Evolutionary conservation across 2,113 vertebrate genomes (phyloP).

Genomic region (Neotragus pygmaeus): DNA sequence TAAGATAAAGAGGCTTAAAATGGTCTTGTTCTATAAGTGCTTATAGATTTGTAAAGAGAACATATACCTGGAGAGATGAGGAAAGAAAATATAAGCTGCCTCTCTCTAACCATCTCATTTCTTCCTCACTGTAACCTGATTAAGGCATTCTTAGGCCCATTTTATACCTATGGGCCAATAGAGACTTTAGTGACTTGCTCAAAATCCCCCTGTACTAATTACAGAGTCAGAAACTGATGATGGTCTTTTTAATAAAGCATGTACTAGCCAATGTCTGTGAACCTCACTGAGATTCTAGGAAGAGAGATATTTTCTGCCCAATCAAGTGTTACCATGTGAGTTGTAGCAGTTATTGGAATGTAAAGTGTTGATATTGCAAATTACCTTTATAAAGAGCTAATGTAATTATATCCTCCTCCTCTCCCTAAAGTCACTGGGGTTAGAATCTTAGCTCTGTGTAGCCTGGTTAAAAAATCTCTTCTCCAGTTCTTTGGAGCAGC

Average conservation of each 20-base stretch:
- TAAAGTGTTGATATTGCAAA: slow-evolving; percentile 27
- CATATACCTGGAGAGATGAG: background rate
- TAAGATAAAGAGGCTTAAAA: background rate
- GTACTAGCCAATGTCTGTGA: background rate
- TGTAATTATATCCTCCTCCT: slow-evolving; percentile 14
- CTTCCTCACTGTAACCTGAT: background rate
- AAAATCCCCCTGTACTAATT: background rate
- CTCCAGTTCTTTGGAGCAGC: slow-evolving; percentile 47
- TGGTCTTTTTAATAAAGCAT: background rate
- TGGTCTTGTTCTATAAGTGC: background rate
- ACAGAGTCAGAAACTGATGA: background rate
- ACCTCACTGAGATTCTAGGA: background rate
- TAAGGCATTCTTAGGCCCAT: background rate
- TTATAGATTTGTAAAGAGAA: background rate
- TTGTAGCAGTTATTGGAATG: background rate
- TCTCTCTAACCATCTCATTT: background rate
- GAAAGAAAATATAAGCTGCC: background rate
- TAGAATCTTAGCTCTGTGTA: slow-evolving; percentile 40
- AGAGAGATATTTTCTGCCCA: slow-evolving; percentile 15
- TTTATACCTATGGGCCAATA: background rate
- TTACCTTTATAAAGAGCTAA: background rate
- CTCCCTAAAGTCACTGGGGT: background rate
- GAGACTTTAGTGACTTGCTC: background rate
- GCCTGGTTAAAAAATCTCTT: slow-evolving; percentile 51
- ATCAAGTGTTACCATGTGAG: slow-evolving; percentile 1